Base-by-base conservation (phyloP, 1,140 invertebrate genomes). In the Cyphomyrmex costatus region DNA sequence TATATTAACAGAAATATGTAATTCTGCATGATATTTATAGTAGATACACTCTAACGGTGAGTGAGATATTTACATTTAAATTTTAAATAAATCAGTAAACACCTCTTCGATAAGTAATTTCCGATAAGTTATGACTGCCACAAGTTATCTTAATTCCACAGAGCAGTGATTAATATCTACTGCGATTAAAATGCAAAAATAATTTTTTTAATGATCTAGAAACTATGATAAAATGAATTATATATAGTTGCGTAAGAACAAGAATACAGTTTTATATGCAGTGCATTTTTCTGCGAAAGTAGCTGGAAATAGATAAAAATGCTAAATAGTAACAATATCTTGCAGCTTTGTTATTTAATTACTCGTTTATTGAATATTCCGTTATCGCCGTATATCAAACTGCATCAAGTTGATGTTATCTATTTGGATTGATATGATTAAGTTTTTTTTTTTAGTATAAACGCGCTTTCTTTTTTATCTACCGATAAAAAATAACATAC, bases 381-480 rank as follows among this genome's bases (percentile, higher is more conserved):
- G 71, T 91, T 91, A 91, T 91, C 89, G 86, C 63, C n/a, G 10
- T 60, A 42, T 65, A 27, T 49, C 42, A 24, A 71, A 21, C 53
- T 27, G 33, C 14, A 73, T 19, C 70, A 58, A 58, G 14, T 63
- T 70, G 83, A 87, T 65, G 63, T 85, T 76, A 27, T 24, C 10
- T 60, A 85, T 90, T 82, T 90, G 73, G 63, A 86, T 89, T 70
- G 68, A 83, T 79, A 86, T 60, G 74, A 70, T 90, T 83, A 51
- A 60, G 60, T 70, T 51, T 51, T 73, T 66, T 56, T 53, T 73
- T 66, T 56, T 53, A 61, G 46, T 71, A 84, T 53, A 51, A 56
- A 58, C 46, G 49, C 46, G 16, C 8, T 83, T 49, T 33, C 27
- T 46, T 33, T 80, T 86, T 83, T 60, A 65, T 27, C 21, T 51